Conservation (phyloP, 2,113 vertebrate species). For the Corythaixoides concolor region DNA sequence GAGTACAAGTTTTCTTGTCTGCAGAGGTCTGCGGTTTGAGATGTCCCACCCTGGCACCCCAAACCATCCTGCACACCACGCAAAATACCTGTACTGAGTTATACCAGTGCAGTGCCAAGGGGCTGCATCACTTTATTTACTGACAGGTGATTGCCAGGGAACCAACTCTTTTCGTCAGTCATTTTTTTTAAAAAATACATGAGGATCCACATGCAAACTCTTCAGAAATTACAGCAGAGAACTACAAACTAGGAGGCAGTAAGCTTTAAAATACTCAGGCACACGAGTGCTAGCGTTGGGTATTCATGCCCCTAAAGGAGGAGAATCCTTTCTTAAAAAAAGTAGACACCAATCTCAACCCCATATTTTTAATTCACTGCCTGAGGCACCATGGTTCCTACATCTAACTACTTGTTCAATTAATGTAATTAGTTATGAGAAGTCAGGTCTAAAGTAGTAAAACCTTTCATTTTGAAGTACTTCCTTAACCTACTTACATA, state of each 20-base stretch:
- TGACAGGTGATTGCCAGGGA: not conserved
- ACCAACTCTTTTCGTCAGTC: not conserved
- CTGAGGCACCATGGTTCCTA: not conserved
- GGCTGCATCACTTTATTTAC: not conserved
- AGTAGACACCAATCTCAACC: not conserved
- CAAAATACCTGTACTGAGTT: not conserved
- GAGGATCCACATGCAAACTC: not conserved
- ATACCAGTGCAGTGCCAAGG: not conserved
- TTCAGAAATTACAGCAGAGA: not conserved
- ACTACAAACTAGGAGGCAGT: not conserved
- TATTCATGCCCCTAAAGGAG: not conserved
- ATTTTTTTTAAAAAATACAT: too few species aligned
- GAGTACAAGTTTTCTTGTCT: not conserved
- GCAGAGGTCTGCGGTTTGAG: accelerated
- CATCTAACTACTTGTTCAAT: not conserved
- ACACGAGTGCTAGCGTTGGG: not conserved
- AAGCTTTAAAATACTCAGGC: not conserved
- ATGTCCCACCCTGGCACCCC: not conserved
- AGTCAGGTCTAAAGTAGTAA: not conserved
- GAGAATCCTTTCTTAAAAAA: not conserved
- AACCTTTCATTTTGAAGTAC: not conserved
- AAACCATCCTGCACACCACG: not conserved
- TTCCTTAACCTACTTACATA: not conserved
- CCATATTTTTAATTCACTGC: not conserved
- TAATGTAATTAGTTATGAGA: not conserved